Evolutionary conservation across 64 coral and sea anemone species (phyloP), one percentile per base, ranked within the genome.

Genomic region (Porites australiensis): DNA sequence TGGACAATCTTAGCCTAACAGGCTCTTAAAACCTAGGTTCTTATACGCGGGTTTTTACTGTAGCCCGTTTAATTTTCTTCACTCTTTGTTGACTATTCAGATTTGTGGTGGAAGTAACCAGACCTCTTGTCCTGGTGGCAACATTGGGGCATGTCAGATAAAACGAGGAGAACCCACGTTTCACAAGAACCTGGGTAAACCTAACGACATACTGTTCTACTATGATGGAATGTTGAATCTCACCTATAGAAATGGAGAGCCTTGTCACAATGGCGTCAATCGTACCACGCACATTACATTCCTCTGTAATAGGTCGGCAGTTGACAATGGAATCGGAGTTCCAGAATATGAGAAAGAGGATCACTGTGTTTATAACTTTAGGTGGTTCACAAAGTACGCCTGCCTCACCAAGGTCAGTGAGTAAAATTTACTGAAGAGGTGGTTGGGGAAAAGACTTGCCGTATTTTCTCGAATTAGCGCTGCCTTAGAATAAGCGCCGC

Each of bases 161-260:
- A 79, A 23, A 19, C 19, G 3, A 11, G 3, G 1, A 19, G 44
- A 70, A 1, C 64, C 13, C 22, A 58, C 0, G 37, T 18, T 55
- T 13, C 54, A 70, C 58, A 74, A 19, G 64, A 45, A 59, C 51
- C 54, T 82, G n/a, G 87, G 95, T 21, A 14, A 48, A 37, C 54
- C 88, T 44, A 97, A 91, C 5, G 72, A 16, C 13, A 66, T 14
- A 15, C 49, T 97, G 64, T 94, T 88, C 53, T 94, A 94, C 54
- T 97, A 97, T 72, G 95, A 97, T 90, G 95, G 95, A 13, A 97
- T 94, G 75, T 80, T 97, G 27, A 97, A 88, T 79, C 92, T 97
- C 0, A 97, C 82, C 0, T 97, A 97, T 53, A n/a, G 48, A 1
- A 51, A 77, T 84, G 95, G 95, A 9, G 27, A 90, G 13, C 2